Base-by-base conservation (phyloP, 2,797 vertebrate genomes). In the Sebastes cheni region DNA sequence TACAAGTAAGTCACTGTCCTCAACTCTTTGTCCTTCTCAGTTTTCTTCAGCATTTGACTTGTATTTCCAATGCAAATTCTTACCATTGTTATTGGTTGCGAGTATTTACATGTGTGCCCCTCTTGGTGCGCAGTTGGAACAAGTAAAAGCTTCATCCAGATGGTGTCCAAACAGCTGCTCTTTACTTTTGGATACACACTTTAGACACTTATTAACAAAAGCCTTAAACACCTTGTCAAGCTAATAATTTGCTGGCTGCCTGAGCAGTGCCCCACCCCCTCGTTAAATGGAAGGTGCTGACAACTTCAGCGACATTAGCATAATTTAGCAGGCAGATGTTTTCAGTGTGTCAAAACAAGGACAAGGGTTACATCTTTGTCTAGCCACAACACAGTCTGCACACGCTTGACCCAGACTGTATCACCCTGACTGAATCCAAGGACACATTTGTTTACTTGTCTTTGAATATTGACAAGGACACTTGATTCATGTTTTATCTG, bases 1-100 rank as follows among this genome's bases (percentile, higher is more conserved):
- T 96, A 72, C 96, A 96, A 66, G 98, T 99, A 95, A 96, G 97
- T 91, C 90, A 46, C 50, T 12, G 18, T n/a, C 30, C 52, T 86
- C 71, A 59, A 71, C 75, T 34, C 59, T 74, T 81, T 32, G 42
- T 70, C 77, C 81, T 79, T 81, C 56, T 71, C 29, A 22, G 6
- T 42, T 84, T 50, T 46, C 2, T 58, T 75, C 2, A 6, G 20
- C 55, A 52, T 83, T 88, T 84, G 56, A 84, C 59, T 84, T 23
- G 16, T 12, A 84, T 90, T 91, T 91, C 77, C 72, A 87, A 83
- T 90, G 81, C 79, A 90, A 86, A 92, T 93, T 34, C 18, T 67
- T 11, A 55, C 60, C 61, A 65, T 65, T 76, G 42, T 30, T 29
- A 8, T 65, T 20, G 8, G 7, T 67, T 36, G 18, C 46, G 66